phyloP scores from a whole-genome alignment of 2,113 vertebrate species.

The Cettia cetti region DNA sequence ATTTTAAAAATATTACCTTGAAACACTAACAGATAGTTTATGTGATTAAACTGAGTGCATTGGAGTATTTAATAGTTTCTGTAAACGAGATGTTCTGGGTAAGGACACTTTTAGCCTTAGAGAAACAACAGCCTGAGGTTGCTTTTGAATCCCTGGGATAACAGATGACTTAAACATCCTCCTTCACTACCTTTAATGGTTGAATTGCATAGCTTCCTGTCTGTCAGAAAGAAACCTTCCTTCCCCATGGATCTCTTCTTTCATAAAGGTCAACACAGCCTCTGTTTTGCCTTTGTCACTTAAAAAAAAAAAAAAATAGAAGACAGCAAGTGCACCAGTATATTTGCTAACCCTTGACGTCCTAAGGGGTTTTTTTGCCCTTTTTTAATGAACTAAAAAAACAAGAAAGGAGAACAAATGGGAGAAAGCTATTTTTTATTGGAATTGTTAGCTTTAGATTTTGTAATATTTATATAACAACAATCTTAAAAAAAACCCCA shows the following conservation, averaged over 20 bases:
- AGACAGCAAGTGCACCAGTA: background rate
- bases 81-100: background rate
- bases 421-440: background rate
- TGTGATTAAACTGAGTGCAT: background rate
- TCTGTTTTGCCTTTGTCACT: background rate
- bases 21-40: background rate
- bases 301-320: background rate
- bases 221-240: background rate
- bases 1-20: background rate
- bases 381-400: background rate
- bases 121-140: background rate
- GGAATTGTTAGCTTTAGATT: background rate
- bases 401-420: background rate
- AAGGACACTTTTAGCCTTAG: background rate
- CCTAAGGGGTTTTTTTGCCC: rapidly evolving
- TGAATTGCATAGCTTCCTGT: background rate
- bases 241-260: background rate
- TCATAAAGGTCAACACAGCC: background rate
- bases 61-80: background rate
- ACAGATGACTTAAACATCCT: background rate
- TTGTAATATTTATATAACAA: background rate
- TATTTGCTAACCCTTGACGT: background rate
- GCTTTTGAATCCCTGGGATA: background rate
- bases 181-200: background rate
- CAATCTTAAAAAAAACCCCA: background rate